Evolutionary conservation across 92 coral and sea anemone genomes (phyloP), one percentile per base, ranked within the genome.

Genomic region (Chrysogorgia sp.): DNA sequence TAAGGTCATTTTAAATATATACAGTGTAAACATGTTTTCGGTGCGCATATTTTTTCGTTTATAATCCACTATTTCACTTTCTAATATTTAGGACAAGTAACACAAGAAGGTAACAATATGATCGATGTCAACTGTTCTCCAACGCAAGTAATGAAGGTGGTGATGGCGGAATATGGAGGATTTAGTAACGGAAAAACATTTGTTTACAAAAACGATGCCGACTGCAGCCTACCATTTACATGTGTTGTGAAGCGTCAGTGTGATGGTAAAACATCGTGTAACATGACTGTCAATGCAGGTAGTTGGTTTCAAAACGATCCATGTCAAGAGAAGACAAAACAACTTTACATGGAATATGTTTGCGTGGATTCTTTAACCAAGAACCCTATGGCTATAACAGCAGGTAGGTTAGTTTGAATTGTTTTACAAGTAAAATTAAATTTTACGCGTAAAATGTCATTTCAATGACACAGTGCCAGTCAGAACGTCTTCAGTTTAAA

Each of bases 211-310:
- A 28, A 35, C 29, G 72, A 37, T 65, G 43, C 22, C 37, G 29
- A 33, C 48, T 65, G 72, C 48, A 30, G 28, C 23, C 30, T 65
- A 2, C 30, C 43, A 37, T 50, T 37, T 21, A 31, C 72, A 37
- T 65, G 72, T 65, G 29, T 65, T 65, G 35, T 65, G 23, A 65
- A 65, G 53, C 22, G 48, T 2, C 53, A 35, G 24, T 65, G 72
- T 65, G 72, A 65, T 65, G 52, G 72, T 35, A 26, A 65, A 20
- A 45, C 13, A n/a, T 45, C 23, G 53, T 65, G 72, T 65, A 37
- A 20, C 29, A 65, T 65, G 1, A 65, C 72, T 37, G 29, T 65
- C 52, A 33, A 65, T 20, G n/a, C n/a, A n/a, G 10, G 29, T 14
- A 65, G 13, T 49, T 65, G 34, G 35, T 65, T 65, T 28, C 20